Evolutionary conservation across 2,888 invertebrate species (phyloP), one percentile per base, ranked within the genome.

Genomic region (Drosophila mimetica): DNA sequence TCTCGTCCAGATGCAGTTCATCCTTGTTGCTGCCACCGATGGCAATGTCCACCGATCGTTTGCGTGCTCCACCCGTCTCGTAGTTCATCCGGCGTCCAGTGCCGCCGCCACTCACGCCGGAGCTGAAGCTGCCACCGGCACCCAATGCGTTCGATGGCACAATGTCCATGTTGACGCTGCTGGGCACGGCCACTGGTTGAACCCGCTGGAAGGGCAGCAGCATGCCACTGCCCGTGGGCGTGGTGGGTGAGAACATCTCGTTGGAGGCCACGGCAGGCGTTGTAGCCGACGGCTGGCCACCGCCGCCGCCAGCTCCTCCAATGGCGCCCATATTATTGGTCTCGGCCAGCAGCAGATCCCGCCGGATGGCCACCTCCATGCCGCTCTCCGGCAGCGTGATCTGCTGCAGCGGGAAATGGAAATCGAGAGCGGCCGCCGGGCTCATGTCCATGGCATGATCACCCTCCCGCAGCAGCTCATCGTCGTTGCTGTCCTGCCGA

Each of bases 1-100:
- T 98, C 91, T 97, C 97, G 85, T 96, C 96, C 57, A 97, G 93
- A 25, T 94, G 93, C 13, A 95, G 93, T 36, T 94, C 92, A 54
- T 91, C 91, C 37, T 93, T 93, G 58, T 93, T 93, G 47, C 79
- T 75, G 13, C 90, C 89, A 76, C 90, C 89, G 41, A 90, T 83
- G 84, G 92, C 74, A 80, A 92, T 89, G 90, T 92, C 92, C 2
- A 92, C 90, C 6, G 90, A 86, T 2, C 91, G 89, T 55, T 92
- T 91, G 1, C 91, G 87, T 8, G 85, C 89, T 14, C 87, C 82
- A 1, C 84, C 78, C 1, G 87, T 72, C 54, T 91, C 90, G 54
- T 85, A 90, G 36, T 63, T 71, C 28, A 87, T 78, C 1, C 89
- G 76, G 13, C 83, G 76, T 1, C 77, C 77, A 1, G 72, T 58